phyloP scores from a whole-genome alignment of 2,797 vertebrate species.

The Aphelocoma californica region DNA sequence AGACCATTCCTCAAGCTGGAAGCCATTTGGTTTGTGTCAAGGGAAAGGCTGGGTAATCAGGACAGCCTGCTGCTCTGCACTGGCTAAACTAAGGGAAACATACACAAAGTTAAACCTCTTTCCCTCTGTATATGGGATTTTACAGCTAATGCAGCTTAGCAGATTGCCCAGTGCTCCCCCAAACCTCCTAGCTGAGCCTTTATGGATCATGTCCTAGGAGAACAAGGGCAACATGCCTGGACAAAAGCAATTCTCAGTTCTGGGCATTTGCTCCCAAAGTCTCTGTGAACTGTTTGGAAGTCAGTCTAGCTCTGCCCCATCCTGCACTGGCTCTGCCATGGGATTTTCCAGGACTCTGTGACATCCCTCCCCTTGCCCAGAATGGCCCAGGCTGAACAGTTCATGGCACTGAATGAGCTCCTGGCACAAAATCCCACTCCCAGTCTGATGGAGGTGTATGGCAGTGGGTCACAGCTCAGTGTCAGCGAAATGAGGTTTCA shows the following conservation, averaged over 20 bases:
- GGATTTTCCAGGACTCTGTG: neutral
- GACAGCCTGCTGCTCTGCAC: conserved; percentile 42
- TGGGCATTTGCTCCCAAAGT: neutral
- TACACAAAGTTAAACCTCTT: neutral
- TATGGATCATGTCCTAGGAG: neutral
- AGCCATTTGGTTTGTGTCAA: conserved; percentile 58
- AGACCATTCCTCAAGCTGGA: conserved; percentile 40
- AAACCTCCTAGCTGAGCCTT: neutral
- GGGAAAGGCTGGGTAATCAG: conserved; percentile 1
- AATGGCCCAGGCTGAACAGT: neutral
- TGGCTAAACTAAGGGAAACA: conserved; percentile 11
- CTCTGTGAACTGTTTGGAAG: neutral
- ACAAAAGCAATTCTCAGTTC: neutral
- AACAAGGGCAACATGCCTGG: neutral
- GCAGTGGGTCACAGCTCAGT: neutral
- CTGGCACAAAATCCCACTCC: neutral
- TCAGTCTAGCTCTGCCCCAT: neutral
- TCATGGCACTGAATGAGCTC: fast-evolving
- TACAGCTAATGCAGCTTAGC: conserved; percentile 14
- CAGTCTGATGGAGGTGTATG: neutral
- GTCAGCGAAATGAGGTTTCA: neutral
- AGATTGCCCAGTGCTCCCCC: neutral
- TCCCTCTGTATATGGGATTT: conserved; percentile 28
- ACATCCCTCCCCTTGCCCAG: neutral
- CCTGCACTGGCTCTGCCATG: neutral